Evolutionary conservation across 2,113 vertebrate genomes (phyloP), one percentile per base, ranked within the genome.

Genomic region (Varanus komodoensis): DNA sequence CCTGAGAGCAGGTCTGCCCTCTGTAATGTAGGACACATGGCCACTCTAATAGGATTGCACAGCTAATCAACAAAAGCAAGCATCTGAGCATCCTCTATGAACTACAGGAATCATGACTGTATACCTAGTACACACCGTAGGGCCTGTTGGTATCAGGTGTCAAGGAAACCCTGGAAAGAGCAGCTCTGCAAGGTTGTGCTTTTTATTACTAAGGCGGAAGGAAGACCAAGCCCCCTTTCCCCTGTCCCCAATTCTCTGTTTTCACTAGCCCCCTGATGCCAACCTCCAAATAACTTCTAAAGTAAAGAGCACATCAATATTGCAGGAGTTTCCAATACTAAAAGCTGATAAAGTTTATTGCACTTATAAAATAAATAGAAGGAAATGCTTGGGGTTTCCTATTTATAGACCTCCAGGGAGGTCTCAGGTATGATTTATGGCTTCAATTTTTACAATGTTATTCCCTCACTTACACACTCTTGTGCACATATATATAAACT

Each of bases 301-400:
- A 96, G 95, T 97, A 96, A 98, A 95, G 94, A 97, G 84, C 92
- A 96, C 95, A 97, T 97, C 97, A 97, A 98, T 97, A 97, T 95
- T 97, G 95, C 93, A 97, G 75, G 91, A 95, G 93, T 95, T 96
- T 96, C 96, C 97, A 97, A 95, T 97, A 96, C 96, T 96, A 96
- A 97, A 97, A 97, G 96, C 97, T 97, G 97, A 97, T 97, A 96
- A 97, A 97, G 96, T 97, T 98, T 97, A 97, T 97, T 96, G 96
- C 95, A 95, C 96, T 97, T 97, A 97, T 97, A 97, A 97, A 98
- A 97, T 97, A 97, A 97, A 97, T 96, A 97, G 96, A 97, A 97
- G 96, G 95, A 97, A 97, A 97, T 97, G 96, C 96, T 97, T 97
- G 96, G 94, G 89, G 95, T 97, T 96, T 97, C 96, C 96, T 97